Conservation (phyloP, 2,113 vertebrate species). For the Cyphomyrus discorhynchus region DNA sequence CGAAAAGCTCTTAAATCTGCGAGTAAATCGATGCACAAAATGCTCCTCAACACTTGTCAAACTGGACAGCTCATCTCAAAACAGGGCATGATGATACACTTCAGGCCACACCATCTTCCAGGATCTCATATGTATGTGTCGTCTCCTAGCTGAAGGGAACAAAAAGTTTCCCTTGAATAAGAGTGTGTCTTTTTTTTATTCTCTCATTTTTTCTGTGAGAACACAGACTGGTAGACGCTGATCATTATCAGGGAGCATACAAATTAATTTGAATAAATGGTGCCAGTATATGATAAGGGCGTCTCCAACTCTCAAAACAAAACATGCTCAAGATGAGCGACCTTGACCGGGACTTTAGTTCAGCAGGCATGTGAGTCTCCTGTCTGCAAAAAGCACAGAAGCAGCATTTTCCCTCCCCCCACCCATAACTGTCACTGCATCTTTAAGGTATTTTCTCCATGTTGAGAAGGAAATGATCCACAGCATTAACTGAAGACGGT, state of each 20-base stretch:
- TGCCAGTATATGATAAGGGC: constrained; percentile 51
- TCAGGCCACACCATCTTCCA: background rate
- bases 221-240: constrained; percentile 60
- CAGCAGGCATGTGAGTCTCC: background rate
- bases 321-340: constrained; percentile 49
- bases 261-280: constrained; percentile 62
- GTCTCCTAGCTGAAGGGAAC: constrained; percentile 11
- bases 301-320: constrained; percentile 61
- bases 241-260: constrained; percentile 54
- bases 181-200: constrained; percentile 18
- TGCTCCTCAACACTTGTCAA: background rate
- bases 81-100: background rate
- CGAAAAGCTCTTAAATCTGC: background rate
- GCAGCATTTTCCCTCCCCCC: background rate
- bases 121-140: background rate
- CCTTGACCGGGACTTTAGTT: constrained; percentile 52
- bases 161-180: constrained; percentile 47
- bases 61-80: background rate
- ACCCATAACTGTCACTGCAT: background rate
- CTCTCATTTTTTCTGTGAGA: constrained; percentile 36
- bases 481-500: background rate
- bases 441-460: background rate
- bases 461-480: background rate
- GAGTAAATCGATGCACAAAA: background rate
- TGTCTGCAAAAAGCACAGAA: background rate